phyloP scores from a whole-genome alignment of 2,113 vertebrate genomes.

The Lagopus leucura region DNA sequence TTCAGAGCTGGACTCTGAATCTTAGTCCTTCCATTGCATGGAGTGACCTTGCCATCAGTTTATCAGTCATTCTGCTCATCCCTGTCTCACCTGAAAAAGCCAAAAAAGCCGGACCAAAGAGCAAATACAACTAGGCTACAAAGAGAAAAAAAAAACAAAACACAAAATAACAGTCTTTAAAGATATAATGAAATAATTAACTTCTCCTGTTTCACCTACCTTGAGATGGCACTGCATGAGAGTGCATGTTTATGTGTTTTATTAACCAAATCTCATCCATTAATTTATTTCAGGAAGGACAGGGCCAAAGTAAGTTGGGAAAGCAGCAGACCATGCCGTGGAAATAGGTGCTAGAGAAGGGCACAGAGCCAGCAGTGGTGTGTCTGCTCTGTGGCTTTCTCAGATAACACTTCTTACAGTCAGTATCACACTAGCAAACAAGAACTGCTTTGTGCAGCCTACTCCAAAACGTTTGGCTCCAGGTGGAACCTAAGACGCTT shows the following conservation, averaged over 20 bases:
- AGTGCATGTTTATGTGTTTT: not conserved
- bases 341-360: not conserved
- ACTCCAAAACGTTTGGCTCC: not conserved
- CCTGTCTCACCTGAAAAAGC: not conserved
- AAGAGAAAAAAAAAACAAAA: not conserved
- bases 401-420: not conserved
- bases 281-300: not conserved
- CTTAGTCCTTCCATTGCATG: not conserved
- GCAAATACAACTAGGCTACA: no score
- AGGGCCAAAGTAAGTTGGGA: not conserved
- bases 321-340: not conserved
- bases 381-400: rapidly evolving
- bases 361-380: not conserved
- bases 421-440: not conserved
- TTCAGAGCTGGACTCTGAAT: not conserved
- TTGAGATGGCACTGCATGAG: not conserved
- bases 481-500: not conserved
- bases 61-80: not conserved
- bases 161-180: not conserved
- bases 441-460: not conserved
- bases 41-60: not conserved
- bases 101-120: not conserved
- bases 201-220: not conserved
- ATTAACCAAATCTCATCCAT: not conserved
- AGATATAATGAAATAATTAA: not conserved